Evolutionary conservation across 1,140 invertebrate genomes (phyloP).

Genomic region (Ganaspis sp.): DNA sequence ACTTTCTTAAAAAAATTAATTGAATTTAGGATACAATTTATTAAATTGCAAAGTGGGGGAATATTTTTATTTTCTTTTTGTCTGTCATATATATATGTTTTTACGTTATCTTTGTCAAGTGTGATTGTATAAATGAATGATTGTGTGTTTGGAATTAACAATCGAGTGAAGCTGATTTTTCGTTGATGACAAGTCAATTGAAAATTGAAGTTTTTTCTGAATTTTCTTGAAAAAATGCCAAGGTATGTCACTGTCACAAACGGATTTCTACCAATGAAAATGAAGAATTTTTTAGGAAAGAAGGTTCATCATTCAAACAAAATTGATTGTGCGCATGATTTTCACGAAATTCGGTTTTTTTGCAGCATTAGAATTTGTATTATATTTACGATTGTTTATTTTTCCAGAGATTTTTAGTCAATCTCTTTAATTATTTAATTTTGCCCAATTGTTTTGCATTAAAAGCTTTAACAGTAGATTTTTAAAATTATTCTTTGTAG

Average conservation of each 20-base stretch:
- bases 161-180: neutral
- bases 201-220: neutral
- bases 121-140: conserved; percentile 31
- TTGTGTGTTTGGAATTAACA: conserved; percentile 13
- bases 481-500: no score
- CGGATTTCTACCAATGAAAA: neutral
- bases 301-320: neutral
- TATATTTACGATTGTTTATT: neutral
- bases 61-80: neutral
- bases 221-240: conserved; percentile 16
- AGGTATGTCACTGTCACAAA: conserved; percentile 31
- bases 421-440: neutral
- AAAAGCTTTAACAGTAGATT: no score
- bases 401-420: neutral
- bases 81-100: neutral
- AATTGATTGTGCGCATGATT: neutral
- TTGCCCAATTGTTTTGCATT: no score
- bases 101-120: neutral
- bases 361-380: conserved; percentile 5
- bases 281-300: neutral
- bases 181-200: neutral
- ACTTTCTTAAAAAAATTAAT: no score
- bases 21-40: no score
- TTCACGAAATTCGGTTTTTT: neutral
- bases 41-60: neutral